Conservation (phyloP, 2,113 vertebrate genomes). For the Lepidothrix coronata region DNA sequence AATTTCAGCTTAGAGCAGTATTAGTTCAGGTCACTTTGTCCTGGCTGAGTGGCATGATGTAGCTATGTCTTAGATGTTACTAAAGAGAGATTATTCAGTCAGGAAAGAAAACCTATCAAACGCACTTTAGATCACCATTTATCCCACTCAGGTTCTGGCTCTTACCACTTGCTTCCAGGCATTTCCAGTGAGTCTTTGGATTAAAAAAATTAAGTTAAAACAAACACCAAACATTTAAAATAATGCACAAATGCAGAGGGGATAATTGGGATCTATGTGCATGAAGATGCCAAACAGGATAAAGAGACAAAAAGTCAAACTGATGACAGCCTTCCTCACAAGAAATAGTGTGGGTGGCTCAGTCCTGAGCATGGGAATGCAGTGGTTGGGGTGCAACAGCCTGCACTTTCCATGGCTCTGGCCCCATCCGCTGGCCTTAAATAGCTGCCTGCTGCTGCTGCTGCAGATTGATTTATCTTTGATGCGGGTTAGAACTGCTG, state of each 20-base stretch:
- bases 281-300: neutral
- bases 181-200: neutral
- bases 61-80: neutral
- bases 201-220: neutral
- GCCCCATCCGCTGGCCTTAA: conserved; percentile 19
- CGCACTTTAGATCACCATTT: neutral
- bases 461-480: conserved; percentile 38
- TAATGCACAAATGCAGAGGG: neutral
- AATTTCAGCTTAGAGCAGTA: neutral
- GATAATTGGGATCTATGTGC: neutral
- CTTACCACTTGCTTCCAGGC: neutral
- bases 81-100: neutral
- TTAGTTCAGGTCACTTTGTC: neutral
- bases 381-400: neutral
- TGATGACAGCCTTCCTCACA: neutral
- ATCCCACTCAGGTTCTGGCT: neutral
- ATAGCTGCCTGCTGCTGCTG: conserved; percentile 32
- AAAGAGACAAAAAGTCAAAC: neutral
- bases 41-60: neutral
- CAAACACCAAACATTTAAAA: neutral
- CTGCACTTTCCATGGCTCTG: conserved; percentile 12
- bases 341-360: neutral
- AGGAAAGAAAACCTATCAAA: neutral
- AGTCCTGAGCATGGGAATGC: neutral
- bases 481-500: neutral